Percentiles rank a stretch among this genome's conserved stretches.
phyloP scores from a whole-genome alignment of 2,888 invertebrate species.

The Notodonta dromedarius region DNA sequence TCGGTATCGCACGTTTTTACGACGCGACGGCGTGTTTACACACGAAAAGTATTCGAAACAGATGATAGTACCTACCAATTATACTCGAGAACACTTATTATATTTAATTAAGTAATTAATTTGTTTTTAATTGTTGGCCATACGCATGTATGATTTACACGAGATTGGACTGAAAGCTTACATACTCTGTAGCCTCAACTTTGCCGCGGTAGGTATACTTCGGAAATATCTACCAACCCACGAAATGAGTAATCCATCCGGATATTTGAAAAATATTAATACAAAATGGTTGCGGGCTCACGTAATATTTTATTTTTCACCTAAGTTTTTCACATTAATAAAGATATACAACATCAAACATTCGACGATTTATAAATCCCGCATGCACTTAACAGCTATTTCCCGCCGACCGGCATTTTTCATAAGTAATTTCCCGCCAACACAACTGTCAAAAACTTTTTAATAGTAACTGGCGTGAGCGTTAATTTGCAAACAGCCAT shows the following conservation, averaged over 20 bases:
- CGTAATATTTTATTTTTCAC: slow-evolving; percentile 1
- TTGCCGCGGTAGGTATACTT: not conserved
- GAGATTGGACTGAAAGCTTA: too few species aligned
- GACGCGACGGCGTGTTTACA: slow-evolving; percentile 32
- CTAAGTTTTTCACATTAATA: slow-evolving; percentile 6
- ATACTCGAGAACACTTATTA: too few species aligned
- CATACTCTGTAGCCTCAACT: too few species aligned
- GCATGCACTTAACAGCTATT: slow-evolving; percentile 9
- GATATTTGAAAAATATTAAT: not conserved
- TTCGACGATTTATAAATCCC: slow-evolving; percentile 14
- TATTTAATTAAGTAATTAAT: too few species aligned
- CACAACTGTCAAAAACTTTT: slow-evolving; percentile 30
- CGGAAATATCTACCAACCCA: not conserved
- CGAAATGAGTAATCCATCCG: not conserved
- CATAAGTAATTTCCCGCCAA: slow-evolving; percentile 34
- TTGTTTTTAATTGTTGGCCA: too few species aligned
- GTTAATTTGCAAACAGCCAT: slow-evolving; percentile 17
- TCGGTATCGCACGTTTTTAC: slow-evolving; percentile 22
- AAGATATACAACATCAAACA: slow-evolving; percentile 8
- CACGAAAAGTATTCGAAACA: slow-evolving; percentile 30
- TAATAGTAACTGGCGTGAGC: slow-evolving; percentile 14
- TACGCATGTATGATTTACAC: too few species aligned
- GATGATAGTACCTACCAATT: slow-evolving; percentile 15
- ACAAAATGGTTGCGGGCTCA: not conserved
- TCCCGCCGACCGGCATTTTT: slow-evolving; percentile 18